Evolutionary conservation across 2,888 invertebrate genomes (phyloP), one percentile per base, ranked within the genome.

Genomic region (Papilio demoleus): DNA sequence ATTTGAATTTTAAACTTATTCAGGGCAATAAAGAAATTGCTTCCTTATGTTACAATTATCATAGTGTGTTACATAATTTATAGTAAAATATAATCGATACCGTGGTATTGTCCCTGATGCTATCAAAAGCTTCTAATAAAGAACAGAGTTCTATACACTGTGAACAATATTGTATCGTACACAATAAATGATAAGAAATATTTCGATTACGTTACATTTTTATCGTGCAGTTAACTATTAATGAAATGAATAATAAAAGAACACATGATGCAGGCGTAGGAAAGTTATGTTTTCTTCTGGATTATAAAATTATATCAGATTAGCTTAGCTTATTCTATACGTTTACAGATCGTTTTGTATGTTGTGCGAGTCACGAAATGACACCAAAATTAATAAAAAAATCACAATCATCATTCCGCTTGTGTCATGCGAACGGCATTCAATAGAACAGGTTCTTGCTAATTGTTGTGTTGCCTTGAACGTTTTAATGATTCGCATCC

Each of bases 401-500:
- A 53, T 1, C n/a, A 27, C 53, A 56, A 31, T n/a, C 24, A 56
- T 27, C 27, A 27, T 24, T 53, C 53, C 31, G 53, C 53, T 73
- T 68, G 63, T 73, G 70, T 73, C 70, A 70, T 60, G 63, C 47
- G 63, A 63, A 36, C 61, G 27, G 38, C 19, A 50, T 76, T 71
- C 76, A 80, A 75, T 78, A 78, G 79, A 74, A 74, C 84, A 79
- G 79, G 81, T 84, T 82, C 50, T 81, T 75, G 76, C 74, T 77
- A 85, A 86, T 87, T 85, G 79, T 80, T 77, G 78, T 73, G 72
- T 80, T 82, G 77, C 85, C 85, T 88, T 84, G 85, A 79, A 82
- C 81, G 84, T 83, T 83, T 85, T 82, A 81, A 85, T 82, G 75
- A 83, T 87, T 87, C 79, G 80, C 87, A 82, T 85, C 88, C 86